phyloP scores from a whole-genome alignment of 2,113 vertebrate species.

The Paracanthobrama guichenoti region DNA sequence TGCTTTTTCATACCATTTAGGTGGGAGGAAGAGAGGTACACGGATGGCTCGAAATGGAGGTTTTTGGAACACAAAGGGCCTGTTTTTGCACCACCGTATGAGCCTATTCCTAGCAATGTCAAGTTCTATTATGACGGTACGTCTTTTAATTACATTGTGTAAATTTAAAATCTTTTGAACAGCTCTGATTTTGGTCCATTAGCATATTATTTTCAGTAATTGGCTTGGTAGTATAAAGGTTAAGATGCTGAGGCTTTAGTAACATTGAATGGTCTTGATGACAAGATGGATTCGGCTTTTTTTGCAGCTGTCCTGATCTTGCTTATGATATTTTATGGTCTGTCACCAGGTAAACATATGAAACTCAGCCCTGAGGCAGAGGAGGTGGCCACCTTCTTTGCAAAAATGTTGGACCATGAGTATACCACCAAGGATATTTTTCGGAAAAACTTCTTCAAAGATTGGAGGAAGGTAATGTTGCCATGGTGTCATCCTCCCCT shows the following conservation, averaged over 20 bases:
- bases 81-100: conserved; percentile 94
- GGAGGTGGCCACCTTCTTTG: conserved; percentile 97
- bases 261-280: not conserved
- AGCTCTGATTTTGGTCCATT: not conserved
- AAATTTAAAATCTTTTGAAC: not conserved
- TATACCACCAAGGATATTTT: conserved; percentile 98
- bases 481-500: not conserved
- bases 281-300: not conserved
- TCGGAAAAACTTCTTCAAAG: conserved; percentile 98
- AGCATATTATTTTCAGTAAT: not conserved
- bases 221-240: not conserved
- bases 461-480: conserved; percentile 90
- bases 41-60: conserved; percentile 96
- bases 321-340: not conserved
- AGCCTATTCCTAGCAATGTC: conserved; percentile 89
- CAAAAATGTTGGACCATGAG: conserved; percentile 98
- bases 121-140: conserved; percentile 97
- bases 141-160: conserved; percentile 47
- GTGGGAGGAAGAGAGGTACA: conserved; percentile 98
- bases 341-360: conserved; percentile 84
- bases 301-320: not conserved
- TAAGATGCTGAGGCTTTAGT: not conserved
- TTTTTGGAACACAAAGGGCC: conserved; percentile 98
- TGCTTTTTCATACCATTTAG: conserved; percentile 70
- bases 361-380: conserved; percentile 92